A percentile compares a stretch with the other conserved stretches of the same genome.
These are phyloP conservation scores for Chionomys nivalis DNA, from an alignment of 2,113 vertebrate species.

Conservation along the genomic window DNA sequence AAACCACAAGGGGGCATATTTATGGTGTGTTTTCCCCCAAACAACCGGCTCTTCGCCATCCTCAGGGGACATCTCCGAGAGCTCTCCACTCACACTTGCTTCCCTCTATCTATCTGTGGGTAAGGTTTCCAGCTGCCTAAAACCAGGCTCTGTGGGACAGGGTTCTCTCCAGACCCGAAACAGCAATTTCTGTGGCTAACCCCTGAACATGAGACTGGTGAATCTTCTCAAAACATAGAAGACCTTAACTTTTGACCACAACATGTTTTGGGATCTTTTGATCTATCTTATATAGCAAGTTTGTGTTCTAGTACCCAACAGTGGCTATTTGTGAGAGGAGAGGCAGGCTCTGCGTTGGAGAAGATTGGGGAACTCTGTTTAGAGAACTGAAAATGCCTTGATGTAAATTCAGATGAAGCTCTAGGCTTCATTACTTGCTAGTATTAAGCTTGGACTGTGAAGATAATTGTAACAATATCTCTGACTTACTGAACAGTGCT, in stretches of 20 bases:
- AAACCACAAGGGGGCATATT: background rate
- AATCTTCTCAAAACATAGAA: background rate
- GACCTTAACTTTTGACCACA: background rate
- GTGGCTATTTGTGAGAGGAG: background rate
- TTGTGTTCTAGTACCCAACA: background rate
- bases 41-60: background rate
- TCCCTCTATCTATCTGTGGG: fast-evolving
- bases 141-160: no score
- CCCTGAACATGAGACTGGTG: background rate
- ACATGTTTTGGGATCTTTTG: background rate
- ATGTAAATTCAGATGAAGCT: background rate
- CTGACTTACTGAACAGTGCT: background rate
- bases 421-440: background rate
- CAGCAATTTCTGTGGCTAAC: background rate
- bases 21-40: background rate
- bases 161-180: background rate
- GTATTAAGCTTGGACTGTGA: background rate
- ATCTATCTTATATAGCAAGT: background rate
- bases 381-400: slow-evolving; percentile 18
- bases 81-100: background rate
- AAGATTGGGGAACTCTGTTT: background rate
- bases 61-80: background rate
- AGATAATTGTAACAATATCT: background rate
- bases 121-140: background rate
- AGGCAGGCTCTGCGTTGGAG: background rate